Evolutionary conservation across 2,797 vertebrate species (phyloP).

Genomic region (Hydrolagus colliei): DNA sequence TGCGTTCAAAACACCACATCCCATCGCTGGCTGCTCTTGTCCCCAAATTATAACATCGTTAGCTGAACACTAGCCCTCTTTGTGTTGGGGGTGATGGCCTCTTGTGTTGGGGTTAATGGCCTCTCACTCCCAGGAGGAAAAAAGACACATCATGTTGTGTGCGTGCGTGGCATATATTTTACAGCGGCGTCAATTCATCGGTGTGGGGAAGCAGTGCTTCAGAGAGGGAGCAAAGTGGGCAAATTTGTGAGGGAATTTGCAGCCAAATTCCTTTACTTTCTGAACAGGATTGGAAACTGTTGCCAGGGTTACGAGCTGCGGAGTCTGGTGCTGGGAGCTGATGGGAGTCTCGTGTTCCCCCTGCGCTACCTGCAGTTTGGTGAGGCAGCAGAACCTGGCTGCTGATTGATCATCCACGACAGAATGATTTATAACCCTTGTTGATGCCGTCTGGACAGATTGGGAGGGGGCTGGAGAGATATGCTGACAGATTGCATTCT

Average conservation of each 20-base stretch:
- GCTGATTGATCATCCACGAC: slow-evolving; percentile 9
- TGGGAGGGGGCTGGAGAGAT: background rate
- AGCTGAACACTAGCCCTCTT: too few relatives aligned
- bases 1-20: too few relatives aligned
- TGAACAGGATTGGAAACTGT: background rate
- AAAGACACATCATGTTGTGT: too few relatives aligned
- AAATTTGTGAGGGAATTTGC: background rate
- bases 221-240: too few relatives aligned
- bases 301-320: background rate
- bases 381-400: background rate
- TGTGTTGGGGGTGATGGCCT: too few relatives aligned
- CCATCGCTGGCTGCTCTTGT: too few relatives aligned
- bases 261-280: slow-evolving; percentile 6
- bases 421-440: slow-evolving; percentile 1
- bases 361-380: background rate
- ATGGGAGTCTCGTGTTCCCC: background rate
- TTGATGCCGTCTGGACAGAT: background rate
- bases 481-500: background rate
- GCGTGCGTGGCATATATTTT: too few relatives aligned
- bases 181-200: too few relatives aligned
- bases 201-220: too few relatives aligned
- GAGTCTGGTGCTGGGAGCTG: background rate
- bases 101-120: too few relatives aligned
- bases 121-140: too few relatives aligned
- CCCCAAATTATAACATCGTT: too few relatives aligned